Conservation (phyloP, 2,113 vertebrate genomes). For the Paradisaea rubra region DNA sequence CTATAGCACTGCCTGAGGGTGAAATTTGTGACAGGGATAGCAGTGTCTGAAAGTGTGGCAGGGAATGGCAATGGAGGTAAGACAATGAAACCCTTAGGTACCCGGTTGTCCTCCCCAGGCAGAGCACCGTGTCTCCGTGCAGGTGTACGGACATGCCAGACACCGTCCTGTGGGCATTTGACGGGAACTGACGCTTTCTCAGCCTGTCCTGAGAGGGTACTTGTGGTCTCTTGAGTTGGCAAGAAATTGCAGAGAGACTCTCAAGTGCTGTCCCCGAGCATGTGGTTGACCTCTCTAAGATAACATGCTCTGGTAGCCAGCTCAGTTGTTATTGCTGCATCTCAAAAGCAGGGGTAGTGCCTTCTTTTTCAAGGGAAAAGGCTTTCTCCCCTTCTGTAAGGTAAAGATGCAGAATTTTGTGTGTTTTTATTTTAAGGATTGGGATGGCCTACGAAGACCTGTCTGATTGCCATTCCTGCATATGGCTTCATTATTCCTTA, state of each 20-base stretch:
- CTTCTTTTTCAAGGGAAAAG: not conserved
- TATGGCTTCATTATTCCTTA: not conserved
- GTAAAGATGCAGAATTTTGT: not conserved
- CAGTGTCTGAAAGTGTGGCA: accelerated
- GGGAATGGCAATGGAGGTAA: accelerated
- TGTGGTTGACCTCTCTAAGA: too few relatives aligned
- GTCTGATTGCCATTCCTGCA: not conserved
- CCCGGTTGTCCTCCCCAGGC: not conserved
- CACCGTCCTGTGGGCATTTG: accelerated
- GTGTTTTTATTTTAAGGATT: not conserved
- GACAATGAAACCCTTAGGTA: accelerated
- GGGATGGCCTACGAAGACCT: not conserved
- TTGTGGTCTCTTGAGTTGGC: not conserved
- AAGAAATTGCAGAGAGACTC: too few relatives aligned
- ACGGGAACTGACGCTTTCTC: accelerated
- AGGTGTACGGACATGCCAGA: accelerated
- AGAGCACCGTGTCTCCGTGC: accelerated
- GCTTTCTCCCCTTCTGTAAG: not conserved
- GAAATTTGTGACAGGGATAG: not conserved
- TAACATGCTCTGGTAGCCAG: not conserved
- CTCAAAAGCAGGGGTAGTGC: not conserved
- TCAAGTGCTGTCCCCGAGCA: not conserved
- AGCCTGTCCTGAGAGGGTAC: not conserved
- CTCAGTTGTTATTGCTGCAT: not conserved
- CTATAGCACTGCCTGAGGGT: accelerated